These are phyloP conservation scores for Epizoanthus illoricatus DNA, from an alignment of 92 coral and sea anemone species.

Conservation along the genomic window DNA sequence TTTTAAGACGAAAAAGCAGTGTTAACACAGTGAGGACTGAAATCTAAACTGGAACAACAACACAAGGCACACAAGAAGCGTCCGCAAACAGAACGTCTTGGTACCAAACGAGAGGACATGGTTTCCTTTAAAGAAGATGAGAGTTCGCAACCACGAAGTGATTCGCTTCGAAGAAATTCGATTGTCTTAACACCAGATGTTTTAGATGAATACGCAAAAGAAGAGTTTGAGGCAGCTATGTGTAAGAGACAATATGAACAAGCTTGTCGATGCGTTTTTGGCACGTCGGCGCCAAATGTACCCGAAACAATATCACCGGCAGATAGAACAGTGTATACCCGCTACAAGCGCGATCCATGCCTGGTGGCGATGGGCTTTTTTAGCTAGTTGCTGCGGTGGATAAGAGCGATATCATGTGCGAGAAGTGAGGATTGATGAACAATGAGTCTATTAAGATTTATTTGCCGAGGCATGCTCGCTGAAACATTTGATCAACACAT, in stretches of 20 bases:
- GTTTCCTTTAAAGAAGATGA: slow-evolving; percentile 22
- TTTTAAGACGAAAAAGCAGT: background rate
- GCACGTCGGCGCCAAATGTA: slow-evolving; percentile 53
- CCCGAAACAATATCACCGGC: slow-evolving; percentile 51
- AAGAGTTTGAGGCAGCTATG: slow-evolving; percentile 68
- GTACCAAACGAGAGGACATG: slow-evolving; percentile 13
- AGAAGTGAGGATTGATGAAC: slow-evolving; percentile 5
- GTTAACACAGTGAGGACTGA: background rate
- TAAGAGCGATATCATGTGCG: background rate
- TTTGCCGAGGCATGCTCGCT: background rate
- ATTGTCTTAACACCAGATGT: slow-evolving; percentile 82
- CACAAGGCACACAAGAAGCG: background rate
- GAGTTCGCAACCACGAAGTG: slow-evolving; percentile 34
- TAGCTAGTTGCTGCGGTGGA: background rate
- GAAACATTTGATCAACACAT: slow-evolving; percentile 8
- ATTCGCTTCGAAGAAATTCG: slow-evolving; percentile 68
- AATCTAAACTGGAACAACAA: slow-evolving; percentile 5
- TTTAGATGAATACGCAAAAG: slow-evolving; percentile 74
- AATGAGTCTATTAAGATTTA: background rate
- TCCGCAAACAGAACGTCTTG: background rate
- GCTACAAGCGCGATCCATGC: slow-evolving; percentile 69
- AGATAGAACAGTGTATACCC: slow-evolving; percentile 60
- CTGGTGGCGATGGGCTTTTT: slow-evolving; percentile 70
- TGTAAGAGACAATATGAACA: slow-evolving; percentile 78
- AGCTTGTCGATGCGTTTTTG: slow-evolving; percentile 75